Evolutionary conservation across 2,797 vertebrate genomes (phyloP).

Genomic region (Serranus cabrilla): DNA sequence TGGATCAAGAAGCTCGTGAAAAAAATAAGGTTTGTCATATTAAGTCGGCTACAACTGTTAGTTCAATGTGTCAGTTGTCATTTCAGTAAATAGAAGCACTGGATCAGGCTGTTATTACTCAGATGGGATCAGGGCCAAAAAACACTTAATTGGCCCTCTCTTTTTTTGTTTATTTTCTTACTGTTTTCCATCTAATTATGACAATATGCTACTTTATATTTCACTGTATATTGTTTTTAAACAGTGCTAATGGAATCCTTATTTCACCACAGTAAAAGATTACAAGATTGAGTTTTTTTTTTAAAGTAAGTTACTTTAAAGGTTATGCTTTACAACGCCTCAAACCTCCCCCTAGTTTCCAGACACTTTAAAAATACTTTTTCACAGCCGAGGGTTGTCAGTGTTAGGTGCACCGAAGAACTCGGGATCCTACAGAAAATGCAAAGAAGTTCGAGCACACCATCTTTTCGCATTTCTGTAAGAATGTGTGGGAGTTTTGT

Average conservation of each 20-base stretch:
- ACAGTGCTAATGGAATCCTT: not conserved
- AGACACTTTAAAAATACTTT: conserved; percentile 17
- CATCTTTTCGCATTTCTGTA: conserved; percentile 27
- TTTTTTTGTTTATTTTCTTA: not conserved
- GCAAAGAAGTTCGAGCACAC: not conserved
- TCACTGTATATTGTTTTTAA: conserved; percentile 1
- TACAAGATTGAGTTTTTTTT: not conserved
- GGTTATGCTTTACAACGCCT: conserved; percentile 10
- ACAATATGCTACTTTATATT: not conserved
- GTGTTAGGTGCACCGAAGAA: conserved; percentile 3
- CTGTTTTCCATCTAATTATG: not conserved
- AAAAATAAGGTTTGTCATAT: conserved; percentile 5
- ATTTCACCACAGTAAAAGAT: not conserved
- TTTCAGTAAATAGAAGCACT: not conserved
- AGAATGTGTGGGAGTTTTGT: conserved; percentile 32
- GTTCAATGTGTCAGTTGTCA: not conserved
- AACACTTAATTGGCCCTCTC: not conserved
- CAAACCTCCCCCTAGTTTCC: not conserved
- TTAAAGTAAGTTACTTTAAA: conserved; percentile 16
- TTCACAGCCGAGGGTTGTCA: conserved; percentile 10
- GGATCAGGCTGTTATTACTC: not conserved
- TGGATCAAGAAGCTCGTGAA: conserved; percentile 15
- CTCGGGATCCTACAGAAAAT: conserved; percentile 3
- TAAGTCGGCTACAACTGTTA: not conserved
- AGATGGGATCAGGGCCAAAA: not conserved